A percentile compares a stretch with the other conserved stretches of the same genome.
These are phyloP conservation scores for Orientallactaga bullata DNA, from an alignment of 2,113 vertebrate species.

Conservation along the genomic window DNA sequence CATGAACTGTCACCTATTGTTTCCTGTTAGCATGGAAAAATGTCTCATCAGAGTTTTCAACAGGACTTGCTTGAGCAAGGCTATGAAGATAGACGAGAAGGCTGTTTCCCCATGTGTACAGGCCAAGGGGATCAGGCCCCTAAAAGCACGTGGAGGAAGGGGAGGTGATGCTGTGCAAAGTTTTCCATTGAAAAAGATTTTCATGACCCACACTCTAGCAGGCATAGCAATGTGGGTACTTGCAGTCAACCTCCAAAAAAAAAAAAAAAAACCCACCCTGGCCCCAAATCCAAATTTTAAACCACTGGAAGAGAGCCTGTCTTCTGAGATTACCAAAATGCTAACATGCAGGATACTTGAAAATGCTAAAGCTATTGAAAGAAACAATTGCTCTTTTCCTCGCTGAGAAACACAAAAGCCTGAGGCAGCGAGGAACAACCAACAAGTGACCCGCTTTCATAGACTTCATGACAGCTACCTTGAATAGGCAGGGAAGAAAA, in stretches of 20 bases:
- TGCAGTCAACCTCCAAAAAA: not conserved
- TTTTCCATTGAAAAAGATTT: not conserved
- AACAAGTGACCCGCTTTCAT: not conserved
- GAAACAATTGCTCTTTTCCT: not conserved
- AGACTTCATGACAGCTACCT: not conserved
- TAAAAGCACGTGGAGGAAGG: not conserved
- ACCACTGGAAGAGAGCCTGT: not conserved
- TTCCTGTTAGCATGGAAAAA: not conserved
- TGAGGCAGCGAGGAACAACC: not conserved
- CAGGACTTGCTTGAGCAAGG: not conserved
- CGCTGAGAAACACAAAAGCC: not conserved
- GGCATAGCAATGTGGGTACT: not conserved
- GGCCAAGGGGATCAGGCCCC: not conserved
- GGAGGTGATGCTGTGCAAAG: not conserved
- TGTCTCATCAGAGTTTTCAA: not conserved
- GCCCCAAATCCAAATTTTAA: conserved; percentile 21
- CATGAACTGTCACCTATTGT: not conserved
- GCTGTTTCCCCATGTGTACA: not conserved
- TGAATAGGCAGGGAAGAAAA: conserved; percentile 40
- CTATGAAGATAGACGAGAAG: not conserved
- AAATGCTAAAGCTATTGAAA: not conserved
- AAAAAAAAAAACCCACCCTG: too few relatives aligned
- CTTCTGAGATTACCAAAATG: not conserved
- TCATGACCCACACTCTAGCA: not conserved
- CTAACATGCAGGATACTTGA: not conserved